Percentiles rank a stretch among this genome's conserved stretches.
These are phyloP conservation scores for Vanessa atalanta DNA, from an alignment of 1,140 invertebrate genomes.

Conservation along the genomic window DNA sequence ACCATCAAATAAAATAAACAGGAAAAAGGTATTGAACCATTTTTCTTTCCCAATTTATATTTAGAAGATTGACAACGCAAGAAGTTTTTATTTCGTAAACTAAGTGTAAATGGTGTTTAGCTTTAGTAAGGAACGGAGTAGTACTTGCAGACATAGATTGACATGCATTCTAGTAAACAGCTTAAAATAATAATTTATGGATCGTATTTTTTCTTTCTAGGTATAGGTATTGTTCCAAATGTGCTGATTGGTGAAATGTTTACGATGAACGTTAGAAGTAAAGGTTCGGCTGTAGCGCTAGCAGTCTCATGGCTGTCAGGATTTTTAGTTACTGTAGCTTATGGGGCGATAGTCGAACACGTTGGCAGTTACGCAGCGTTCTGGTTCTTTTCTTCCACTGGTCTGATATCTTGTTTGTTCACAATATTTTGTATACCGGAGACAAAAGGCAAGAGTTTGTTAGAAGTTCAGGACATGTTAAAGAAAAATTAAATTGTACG, in stretches of 20 bases:
- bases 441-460: slow-evolving; percentile 48
- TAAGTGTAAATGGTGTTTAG: too few species aligned
- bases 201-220: slow-evolving; percentile 6
- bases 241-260: slow-evolving; percentile 32
- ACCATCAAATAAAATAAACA: too few species aligned
- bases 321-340: slow-evolving; percentile 34
- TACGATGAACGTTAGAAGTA: slow-evolving; percentile 28
- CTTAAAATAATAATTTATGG: too few species aligned
- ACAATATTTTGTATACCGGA: slow-evolving; percentile 44
- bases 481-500: slow-evolving; percentile 15
- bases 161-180: too few species aligned
- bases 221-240: slow-evolving; percentile 32
- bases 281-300: slow-evolving; percentile 27
- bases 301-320: background rate
- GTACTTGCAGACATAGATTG: too few species aligned
- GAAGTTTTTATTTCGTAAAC: too few species aligned
- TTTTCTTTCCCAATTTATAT: too few species aligned
- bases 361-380: slow-evolving; percentile 39
- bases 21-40: too few species aligned
- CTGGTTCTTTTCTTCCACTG: slow-evolving; percentile 43
- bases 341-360: slow-evolving; percentile 31
- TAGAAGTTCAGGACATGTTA: slow-evolving; percentile 41
- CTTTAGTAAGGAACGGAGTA: too few species aligned
- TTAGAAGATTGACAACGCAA: too few species aligned
- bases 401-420: slow-evolving; percentile 35